Percentiles rank a stretch among this genome's conserved stretches.
Conservation (phyloP, 2,797 vertebrate genomes). For the Microtus californicus region DNA sequence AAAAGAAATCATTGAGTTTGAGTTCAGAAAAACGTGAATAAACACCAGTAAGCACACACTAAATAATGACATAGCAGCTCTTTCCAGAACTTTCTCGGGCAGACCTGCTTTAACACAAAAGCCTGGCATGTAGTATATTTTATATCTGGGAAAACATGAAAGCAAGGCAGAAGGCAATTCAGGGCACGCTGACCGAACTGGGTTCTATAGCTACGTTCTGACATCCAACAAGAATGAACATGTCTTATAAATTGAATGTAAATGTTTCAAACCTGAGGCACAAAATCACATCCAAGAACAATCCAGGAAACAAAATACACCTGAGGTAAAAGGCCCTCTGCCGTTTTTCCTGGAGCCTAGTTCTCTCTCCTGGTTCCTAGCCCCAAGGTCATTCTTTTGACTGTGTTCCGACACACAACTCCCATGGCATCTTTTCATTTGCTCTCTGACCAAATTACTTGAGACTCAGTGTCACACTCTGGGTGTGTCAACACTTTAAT, state of each 20-base stretch:
- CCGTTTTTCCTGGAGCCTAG: not conserved
- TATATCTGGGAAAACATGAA: not conserved
- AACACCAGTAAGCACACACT: not conserved
- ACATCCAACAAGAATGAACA: not conserved
- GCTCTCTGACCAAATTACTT: not conserved
- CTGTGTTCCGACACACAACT: not conserved
- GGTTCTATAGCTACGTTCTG: not conserved
- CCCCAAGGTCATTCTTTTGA: not conserved
- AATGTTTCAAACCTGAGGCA: not conserved
- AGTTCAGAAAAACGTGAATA: not conserved
- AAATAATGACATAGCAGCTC: not conserved
- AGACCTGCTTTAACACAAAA: not conserved
- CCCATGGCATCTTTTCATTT: not conserved
- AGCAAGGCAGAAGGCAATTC: not conserved
- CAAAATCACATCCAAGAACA: not conserved
- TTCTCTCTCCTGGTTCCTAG: not conserved
- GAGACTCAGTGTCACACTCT: not conserved
- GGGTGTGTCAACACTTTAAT: not conserved
- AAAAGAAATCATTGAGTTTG: not conserved
- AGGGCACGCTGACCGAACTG: not conserved
- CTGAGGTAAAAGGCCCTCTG: not conserved
- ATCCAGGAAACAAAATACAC: not conserved
- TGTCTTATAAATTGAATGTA: not conserved
- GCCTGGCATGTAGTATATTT: not conserved
- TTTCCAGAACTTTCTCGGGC: not conserved